Conservation (phyloP, 2,888 invertebrate genomes). For the Calliphora vomitoria region DNA sequence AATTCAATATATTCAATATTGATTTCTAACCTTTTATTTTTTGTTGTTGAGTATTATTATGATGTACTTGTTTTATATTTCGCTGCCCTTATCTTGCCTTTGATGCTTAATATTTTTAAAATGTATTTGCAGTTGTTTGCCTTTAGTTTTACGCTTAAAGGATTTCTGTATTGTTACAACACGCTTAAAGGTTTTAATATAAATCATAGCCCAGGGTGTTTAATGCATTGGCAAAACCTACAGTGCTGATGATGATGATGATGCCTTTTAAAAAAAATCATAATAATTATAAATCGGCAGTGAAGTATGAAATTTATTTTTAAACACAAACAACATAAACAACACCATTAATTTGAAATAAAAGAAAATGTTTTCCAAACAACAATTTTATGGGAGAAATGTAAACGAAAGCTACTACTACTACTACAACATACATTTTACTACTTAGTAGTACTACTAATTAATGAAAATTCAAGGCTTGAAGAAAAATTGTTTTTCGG, state of each 20-base stretch:
- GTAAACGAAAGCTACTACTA: not conserved
- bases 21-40: conserved; percentile 28
- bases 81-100: conserved; percentile 24
- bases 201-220: conserved; percentile 38
- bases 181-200: conserved; percentile 55
- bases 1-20: conserved; percentile 29
- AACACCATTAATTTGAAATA: conserved; percentile 7
- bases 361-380: conserved; percentile 40
- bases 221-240: conserved; percentile 19
- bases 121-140: conserved; percentile 42
- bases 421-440: not conserved
- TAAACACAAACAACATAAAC: conserved; percentile 38
- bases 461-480: conserved; percentile 49
- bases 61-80: not conserved
- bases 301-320: conserved; percentile 67
- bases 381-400: not conserved
- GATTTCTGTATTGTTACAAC: conserved; percentile 50
- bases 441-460: not conserved
- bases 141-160: conserved; percentile 66
- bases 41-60: not conserved
- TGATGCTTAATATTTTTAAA: conserved; percentile 31
- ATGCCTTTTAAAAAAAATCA: conserved; percentile 51
- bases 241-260: conserved; percentile 6
- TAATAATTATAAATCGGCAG: conserved; percentile 61
- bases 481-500: conserved; percentile 12